These are phyloP conservation scores for Keiferia lycopersicella DNA, from an alignment of 2,888 invertebrate species.

Conservation along the genomic window DNA sequence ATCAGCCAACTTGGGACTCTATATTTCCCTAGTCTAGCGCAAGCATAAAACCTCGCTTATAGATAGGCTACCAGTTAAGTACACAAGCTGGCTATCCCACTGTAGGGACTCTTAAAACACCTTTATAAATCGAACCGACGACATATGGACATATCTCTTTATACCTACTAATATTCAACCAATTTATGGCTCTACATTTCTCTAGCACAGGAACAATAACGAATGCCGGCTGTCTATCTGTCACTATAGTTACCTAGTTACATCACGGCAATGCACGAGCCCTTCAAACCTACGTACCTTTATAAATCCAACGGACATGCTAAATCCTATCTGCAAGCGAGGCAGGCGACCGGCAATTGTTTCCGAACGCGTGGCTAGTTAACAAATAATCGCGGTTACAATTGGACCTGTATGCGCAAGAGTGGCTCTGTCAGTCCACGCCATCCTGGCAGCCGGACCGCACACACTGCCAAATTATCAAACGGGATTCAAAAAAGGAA, in stretches of 20 bases:
- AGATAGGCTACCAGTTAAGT: no score
- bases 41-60: background rate
- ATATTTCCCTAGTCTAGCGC: background rate
- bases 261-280: constrained; percentile 4
- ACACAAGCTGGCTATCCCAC: no score
- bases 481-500: constrained; percentile 18
- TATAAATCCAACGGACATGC: constrained; percentile 46
- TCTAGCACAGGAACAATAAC: background rate
- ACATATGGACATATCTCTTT: no score
- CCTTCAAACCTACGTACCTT: constrained; percentile 21
- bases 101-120: no score
- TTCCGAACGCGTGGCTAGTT: constrained; percentile 78
- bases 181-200: background rate
- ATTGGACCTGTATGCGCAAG: constrained; percentile 71
- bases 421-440: constrained; percentile 65
- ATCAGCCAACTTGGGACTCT: background rate
- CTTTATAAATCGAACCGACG: no score
- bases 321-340: constrained; percentile 70
- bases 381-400: constrained; percentile 77
- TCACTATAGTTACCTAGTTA: background rate
- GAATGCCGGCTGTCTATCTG: background rate
- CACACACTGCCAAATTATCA: constrained; percentile 50
- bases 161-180: no score
- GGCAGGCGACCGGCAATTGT: constrained; percentile 72
- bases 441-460: constrained; percentile 67